Conservation (phyloP, 2,888 invertebrate species). For the Phortica magna region DNA sequence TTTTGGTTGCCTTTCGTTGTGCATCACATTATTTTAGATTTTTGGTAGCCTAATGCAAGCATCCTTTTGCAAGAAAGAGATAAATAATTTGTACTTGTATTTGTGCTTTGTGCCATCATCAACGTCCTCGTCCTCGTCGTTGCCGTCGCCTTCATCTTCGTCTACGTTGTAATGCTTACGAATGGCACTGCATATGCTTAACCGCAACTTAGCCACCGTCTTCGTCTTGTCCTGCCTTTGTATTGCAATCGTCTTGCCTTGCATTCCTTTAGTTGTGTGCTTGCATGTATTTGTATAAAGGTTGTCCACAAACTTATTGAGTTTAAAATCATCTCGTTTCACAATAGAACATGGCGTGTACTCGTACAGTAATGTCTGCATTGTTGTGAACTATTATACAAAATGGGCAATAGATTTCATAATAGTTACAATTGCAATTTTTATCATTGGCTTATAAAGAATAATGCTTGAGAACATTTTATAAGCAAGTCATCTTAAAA, state of each 20-base stretch:
- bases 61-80: constrained; percentile 16
- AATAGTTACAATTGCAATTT: no score
- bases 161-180: no score
- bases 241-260: no score
- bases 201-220: no score
- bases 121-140: no score
- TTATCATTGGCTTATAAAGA: no score
- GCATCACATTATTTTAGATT: not conserved
- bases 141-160: no score
- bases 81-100: not conserved
- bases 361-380: not conserved
- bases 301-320: not conserved
- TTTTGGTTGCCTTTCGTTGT: not conserved
- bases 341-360: not conserved
- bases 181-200: no score
- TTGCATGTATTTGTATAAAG: not conserved
- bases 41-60: not conserved
- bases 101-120: no score
- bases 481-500: not conserved
- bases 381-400: not conserved
- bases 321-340: not conserved
- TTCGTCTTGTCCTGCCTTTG: no score
- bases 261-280: not conserved
- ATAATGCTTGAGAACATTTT: not conserved
- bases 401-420: no score